Conservation (phyloP, 2,113 vertebrate species). For the Callocephalon fimbriatum region DNA sequence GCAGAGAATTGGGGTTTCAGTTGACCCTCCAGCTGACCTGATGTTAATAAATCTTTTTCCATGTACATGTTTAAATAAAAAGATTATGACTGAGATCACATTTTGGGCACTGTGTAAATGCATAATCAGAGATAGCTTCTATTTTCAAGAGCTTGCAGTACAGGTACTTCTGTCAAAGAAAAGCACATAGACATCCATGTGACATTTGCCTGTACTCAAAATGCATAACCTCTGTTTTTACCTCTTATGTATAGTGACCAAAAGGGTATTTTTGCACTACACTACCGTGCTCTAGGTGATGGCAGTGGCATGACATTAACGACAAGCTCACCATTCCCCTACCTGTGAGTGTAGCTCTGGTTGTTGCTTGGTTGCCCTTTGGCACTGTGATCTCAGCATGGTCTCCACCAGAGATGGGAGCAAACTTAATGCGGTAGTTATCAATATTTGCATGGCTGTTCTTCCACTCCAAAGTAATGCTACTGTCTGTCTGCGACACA, state of each 20-base stretch:
- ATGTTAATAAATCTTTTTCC: not conserved
- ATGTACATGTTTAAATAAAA: not conserved
- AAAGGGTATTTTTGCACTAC: not conserved
- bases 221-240: not conserved
- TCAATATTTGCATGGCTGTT: constrained; percentile 87
- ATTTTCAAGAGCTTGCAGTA: not conserved
- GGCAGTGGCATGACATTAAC: fast-evolving
- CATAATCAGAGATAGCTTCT: not conserved
- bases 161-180: not conserved
- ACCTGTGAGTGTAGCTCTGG: constrained; percentile 90
- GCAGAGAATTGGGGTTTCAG: not conserved
- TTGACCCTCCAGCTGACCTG: not conserved
- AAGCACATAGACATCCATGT: not conserved
- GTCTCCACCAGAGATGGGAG: constrained; percentile 92
- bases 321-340: not conserved
- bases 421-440: constrained; percentile 92
- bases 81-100: not conserved
- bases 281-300: not conserved
- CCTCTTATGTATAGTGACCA: fast-evolving
- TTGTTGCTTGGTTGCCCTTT: constrained; percentile 82
- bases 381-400: constrained; percentile 89
- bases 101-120: not conserved
- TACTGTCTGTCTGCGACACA: constrained; percentile 88
- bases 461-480: constrained; percentile 93
- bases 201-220: not conserved